A percentile compares a stretch with the other conserved stretches of the same genome.
phyloP scores from a whole-genome alignment of 2,113 vertebrate species.

The Leuciscus idus region DNA sequence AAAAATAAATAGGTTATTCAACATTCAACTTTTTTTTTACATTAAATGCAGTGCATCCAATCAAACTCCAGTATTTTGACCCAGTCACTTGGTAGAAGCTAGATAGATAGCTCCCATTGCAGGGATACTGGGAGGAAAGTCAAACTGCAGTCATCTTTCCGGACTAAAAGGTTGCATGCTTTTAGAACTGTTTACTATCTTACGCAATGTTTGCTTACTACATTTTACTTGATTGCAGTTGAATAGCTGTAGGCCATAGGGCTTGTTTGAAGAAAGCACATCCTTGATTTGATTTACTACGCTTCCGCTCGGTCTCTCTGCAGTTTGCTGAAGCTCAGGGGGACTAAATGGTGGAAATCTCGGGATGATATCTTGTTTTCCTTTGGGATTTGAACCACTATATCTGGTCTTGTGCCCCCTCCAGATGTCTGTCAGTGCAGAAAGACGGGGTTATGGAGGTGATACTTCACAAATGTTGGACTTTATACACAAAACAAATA shows the following conservation, averaged over 20 bases:
- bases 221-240: slow-evolving; percentile 38
- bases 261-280: slow-evolving; percentile 34
- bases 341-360: background rate
- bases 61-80: no score
- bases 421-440: slow-evolving; percentile 27
- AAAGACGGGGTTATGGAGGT: slow-evolving; percentile 21
- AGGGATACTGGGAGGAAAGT: background rate
- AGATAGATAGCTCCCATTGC: no score
- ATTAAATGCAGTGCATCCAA: no score
- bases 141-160: background rate
- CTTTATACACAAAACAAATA: background rate
- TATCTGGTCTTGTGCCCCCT: slow-evolving; percentile 34
- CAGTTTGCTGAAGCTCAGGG: slow-evolving; percentile 12
- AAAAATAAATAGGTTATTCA: no score
- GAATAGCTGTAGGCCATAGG: slow-evolving; percentile 24
- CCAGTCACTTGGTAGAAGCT: no score
- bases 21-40: no score
- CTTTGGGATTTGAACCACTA: slow-evolving; percentile 30
- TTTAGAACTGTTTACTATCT: slow-evolving; percentile 29
- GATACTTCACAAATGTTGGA: slow-evolving; percentile 32
- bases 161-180: background rate
- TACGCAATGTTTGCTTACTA: slow-evolving; percentile 39
- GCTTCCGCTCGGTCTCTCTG: slow-evolving; percentile 13
- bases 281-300: slow-evolving; percentile 37
- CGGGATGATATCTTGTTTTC: slow-evolving; percentile 45